Evolutionary conservation across 2,888 invertebrate species (phyloP).

Genomic region (Amblyjoppa fuscipennis): DNA sequence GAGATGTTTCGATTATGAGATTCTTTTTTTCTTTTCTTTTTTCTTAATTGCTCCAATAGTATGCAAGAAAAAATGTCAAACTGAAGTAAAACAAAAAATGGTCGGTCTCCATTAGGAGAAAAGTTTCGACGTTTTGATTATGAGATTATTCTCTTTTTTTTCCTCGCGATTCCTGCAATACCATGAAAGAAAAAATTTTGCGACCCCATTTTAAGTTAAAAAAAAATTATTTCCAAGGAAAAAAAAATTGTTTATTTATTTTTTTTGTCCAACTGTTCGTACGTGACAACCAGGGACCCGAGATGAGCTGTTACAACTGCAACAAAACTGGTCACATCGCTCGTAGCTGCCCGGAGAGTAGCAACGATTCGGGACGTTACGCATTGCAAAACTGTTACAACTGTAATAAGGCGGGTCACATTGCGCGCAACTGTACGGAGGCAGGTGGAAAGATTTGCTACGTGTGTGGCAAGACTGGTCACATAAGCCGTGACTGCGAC

Average conservation of each 20-base stretch:
- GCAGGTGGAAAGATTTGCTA: slow-evolving; percentile 92
- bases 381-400: slow-evolving; percentile 87
- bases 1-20: not conserved
- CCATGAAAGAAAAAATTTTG: too few species aligned
- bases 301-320: slow-evolving; percentile 96
- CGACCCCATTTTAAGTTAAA: not conserved
- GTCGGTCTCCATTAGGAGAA: too few species aligned
- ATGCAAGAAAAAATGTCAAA: too few species aligned
- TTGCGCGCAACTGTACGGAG: slow-evolving; percentile 88
- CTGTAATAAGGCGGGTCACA: slow-evolving; percentile 91
- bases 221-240: not conserved
- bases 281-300: slow-evolving; percentile 78
- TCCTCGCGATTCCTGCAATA: too few species aligned
- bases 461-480: slow-evolving; percentile 96
- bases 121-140: too few species aligned
- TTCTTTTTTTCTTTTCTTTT: not conserved
- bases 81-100: too few species aligned
- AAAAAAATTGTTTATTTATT: slow-evolving; percentile 9
- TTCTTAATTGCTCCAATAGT: not conserved
- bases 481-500: slow-evolving; percentile 96
- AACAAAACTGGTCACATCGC: slow-evolving; percentile 97
- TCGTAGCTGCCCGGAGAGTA: slow-evolving; percentile 93
- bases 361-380: slow-evolving; percentile 86
- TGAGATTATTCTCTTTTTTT: too few species aligned
- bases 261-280: slow-evolving; percentile 41